These are phyloP conservation scores for Drosophila heteroneura DNA, from an alignment of 2,888 invertebrate species.

Conservation along the genomic window DNA sequence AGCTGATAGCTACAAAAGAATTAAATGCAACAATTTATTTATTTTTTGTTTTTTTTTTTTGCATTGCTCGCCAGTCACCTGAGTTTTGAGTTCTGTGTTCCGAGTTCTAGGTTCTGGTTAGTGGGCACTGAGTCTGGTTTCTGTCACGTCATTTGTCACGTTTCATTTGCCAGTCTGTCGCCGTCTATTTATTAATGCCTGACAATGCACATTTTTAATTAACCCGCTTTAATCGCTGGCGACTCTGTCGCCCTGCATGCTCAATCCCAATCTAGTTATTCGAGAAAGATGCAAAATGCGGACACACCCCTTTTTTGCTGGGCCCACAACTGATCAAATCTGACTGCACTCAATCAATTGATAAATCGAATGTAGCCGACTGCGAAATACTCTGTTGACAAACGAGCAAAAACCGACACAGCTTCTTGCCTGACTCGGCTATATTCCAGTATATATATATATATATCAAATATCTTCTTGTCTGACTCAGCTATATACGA, in stretches of 20 bases:
- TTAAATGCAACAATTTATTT: background rate
- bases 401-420: background rate
- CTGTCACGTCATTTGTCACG: constrained; percentile 65
- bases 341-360: constrained; percentile 10
- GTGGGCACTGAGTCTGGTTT: constrained; percentile 2
- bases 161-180: constrained; percentile 53
- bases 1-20: background rate
- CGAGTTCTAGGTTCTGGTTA: background rate
- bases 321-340: constrained; percentile 10
- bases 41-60: background rate
- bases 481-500: too few species aligned
- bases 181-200: constrained; percentile 13
- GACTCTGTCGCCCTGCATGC: constrained; percentile 50
- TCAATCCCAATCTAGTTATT: constrained; percentile 1
- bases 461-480: too few species aligned
- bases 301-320: constrained; percentile 43
- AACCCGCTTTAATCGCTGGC: constrained; percentile 39
- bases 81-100: constrained; percentile 13
- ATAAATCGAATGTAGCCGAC: background rate
- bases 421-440: background rate
- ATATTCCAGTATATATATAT: background rate
- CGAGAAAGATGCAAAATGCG: constrained; percentile 21
- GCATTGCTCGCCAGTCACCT: constrained; percentile 1
- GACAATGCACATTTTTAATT: constrained; percentile 58
- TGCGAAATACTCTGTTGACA: background rate